Percentiles rank a stretch among this genome's conserved stretches.
These are phyloP conservation scores for Glaucomys volans DNA, from an alignment of 2,113 vertebrate species.

Conservation along the genomic window DNA sequence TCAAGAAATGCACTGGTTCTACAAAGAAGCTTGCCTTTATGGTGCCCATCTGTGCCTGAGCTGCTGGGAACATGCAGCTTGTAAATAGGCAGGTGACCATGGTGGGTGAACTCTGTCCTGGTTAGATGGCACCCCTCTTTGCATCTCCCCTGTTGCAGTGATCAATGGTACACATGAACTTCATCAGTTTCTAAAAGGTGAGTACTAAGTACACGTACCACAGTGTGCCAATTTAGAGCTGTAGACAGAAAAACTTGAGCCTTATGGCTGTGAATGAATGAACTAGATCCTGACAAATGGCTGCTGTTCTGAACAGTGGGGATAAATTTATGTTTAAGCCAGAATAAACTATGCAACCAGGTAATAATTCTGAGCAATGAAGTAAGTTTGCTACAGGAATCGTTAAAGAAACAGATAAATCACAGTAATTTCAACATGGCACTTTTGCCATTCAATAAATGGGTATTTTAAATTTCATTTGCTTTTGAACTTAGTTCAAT, in stretches of 20 bases:
- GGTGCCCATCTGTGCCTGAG: neutral
- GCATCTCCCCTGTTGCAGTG: no score
- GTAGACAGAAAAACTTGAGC: neutral
- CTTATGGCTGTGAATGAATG: neutral
- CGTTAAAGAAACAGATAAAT: conserved; percentile 74
- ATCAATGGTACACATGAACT: neutral
- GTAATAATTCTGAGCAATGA: conserved; percentile 65
- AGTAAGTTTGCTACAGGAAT: conserved; percentile 56
- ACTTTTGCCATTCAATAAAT: conserved; percentile 74
- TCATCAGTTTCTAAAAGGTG: neutral
- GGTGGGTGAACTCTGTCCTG: neutral
- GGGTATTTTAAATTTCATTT: conserved; percentile 80
- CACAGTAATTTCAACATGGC: conserved; percentile 67
- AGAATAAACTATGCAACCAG: conserved; percentile 62
- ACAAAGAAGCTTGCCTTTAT: rapidly evolving
- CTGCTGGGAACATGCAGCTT: rapidly evolving
- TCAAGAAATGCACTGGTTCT: neutral
- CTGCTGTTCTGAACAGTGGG: conserved; percentile 3
- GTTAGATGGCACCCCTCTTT: no score
- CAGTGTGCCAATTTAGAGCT: neutral
- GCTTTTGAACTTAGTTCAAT: conserved; percentile 71
- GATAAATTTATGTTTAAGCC: conserved; percentile 65
- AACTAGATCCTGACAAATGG: conserved; percentile 40
- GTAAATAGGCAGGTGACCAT: rapidly evolving
- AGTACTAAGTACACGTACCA: neutral